phyloP scores from a whole-genome alignment of 1,140 invertebrate species.

The Prorops nasuta region DNA sequence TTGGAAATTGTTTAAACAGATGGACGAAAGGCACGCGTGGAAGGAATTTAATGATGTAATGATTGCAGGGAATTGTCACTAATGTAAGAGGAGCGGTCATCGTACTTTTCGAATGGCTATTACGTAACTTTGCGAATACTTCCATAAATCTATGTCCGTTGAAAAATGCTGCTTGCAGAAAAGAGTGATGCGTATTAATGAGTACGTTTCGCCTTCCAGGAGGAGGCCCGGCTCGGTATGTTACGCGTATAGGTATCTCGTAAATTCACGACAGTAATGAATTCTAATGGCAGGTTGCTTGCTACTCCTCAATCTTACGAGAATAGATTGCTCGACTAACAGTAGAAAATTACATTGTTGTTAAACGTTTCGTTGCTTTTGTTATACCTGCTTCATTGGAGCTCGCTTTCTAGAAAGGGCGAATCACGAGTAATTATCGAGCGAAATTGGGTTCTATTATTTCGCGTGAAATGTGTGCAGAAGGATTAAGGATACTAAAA shows the following conservation, averaged over 20 bases:
- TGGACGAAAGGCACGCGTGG: too few species aligned
- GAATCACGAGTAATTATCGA: too few species aligned
- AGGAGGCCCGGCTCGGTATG: neutral
- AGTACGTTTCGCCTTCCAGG: constrained; percentile 10
- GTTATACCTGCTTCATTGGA: neutral
- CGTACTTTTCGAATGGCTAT: neutral
- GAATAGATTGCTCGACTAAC: too few species aligned
- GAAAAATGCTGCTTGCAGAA: neutral
- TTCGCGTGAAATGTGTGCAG: too few species aligned
- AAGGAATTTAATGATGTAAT: too few species aligned
- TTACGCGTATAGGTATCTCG: constrained; percentile 4
- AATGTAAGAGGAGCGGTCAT: neutral
- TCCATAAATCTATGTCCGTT: constrained; percentile 17
- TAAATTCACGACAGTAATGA: constrained; percentile 14
- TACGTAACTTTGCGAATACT: constrained; percentile 16
- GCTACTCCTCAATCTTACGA: neutral
- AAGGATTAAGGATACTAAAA: too few species aligned
- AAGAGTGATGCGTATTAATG: constrained; percentile 21
- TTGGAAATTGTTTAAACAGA: too few species aligned
- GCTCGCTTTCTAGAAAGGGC: too few species aligned
- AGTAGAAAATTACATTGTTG: too few species aligned
- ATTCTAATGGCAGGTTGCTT: constrained; percentile 9
- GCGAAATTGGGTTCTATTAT: too few species aligned
- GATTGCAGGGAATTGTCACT: too few species aligned
- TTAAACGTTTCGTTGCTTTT: neutral